phyloP scores from a whole-genome alignment of 2,797 vertebrate species.

The Gallirallus australis region DNA sequence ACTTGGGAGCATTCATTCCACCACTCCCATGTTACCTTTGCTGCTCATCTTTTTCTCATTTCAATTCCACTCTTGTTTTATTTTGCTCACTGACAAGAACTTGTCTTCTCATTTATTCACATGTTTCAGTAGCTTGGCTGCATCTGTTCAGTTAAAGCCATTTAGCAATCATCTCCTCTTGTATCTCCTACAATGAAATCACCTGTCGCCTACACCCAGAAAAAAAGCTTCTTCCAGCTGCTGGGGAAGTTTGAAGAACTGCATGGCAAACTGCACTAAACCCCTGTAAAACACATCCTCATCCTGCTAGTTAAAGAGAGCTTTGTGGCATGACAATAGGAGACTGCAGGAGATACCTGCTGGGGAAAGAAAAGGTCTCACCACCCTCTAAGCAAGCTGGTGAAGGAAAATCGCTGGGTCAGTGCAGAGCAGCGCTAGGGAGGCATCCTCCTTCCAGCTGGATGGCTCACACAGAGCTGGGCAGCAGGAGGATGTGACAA shows the following conservation, averaged over 20 bases:
- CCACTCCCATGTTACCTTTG: background rate
- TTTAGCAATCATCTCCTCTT: background rate
- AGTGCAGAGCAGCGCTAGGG: rapidly evolving
- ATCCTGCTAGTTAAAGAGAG: background rate
- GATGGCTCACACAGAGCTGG: background rate
- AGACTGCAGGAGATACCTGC: background rate
- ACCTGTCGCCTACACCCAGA: background rate
- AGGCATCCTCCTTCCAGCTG: background rate
- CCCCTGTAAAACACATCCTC: background rate
- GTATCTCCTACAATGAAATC: background rate
- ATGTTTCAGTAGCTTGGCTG: background rate
- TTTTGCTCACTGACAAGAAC: background rate
- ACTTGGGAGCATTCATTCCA: background rate
- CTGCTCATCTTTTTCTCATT: background rate
- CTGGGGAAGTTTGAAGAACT: background rate
- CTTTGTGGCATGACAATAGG: rapidly evolving
- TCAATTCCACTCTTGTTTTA: background rate
- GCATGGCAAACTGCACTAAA: background rate
- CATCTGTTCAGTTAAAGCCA: background rate
- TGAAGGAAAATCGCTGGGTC: background rate
- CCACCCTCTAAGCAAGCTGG: background rate
- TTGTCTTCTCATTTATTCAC: background rate
- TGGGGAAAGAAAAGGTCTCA: background rate
- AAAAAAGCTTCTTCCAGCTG: background rate
- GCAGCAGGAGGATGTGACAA: background rate